Conservation (phyloP, 2,113 vertebrate genomes). For the Lycocorax pyrrhopterus region DNA sequence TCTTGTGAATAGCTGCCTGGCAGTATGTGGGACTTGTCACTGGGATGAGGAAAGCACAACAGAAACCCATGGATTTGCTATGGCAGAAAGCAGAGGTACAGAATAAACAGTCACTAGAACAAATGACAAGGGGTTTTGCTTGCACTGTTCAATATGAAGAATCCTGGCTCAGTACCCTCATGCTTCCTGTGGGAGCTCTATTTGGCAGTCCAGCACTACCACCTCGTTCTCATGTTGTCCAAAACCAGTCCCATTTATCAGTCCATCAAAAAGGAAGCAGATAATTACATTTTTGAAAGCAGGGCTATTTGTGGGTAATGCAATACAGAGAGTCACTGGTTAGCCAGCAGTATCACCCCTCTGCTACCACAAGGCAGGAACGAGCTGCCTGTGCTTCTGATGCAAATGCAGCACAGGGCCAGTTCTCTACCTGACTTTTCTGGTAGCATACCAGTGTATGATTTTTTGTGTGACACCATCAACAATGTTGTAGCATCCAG, state of each 20-base stretch:
- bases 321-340: not conserved
- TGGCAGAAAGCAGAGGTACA: not conserved
- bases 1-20: not conserved
- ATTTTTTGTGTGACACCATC: not conserved
- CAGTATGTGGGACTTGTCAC: not conserved
- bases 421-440: not conserved
- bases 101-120: not conserved
- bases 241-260: not conserved
- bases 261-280: not conserved
- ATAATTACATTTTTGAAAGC: not conserved
- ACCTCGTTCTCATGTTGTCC: not conserved
- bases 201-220: not conserved
- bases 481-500: not conserved
- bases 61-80: not conserved
- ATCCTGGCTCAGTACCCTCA: not conserved
- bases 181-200: not conserved
- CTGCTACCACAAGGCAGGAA: not conserved
- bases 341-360: not conserved
- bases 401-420: fast-evolving
- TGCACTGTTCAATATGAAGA: not conserved
- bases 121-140: not conserved
- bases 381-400: not conserved
- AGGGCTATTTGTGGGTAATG: not conserved
- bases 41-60: not conserved
- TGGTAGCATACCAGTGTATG: not conserved